Evolutionary conservation across 1,140 invertebrate genomes (phyloP).

Genomic region (Planococcus citri): DNA sequence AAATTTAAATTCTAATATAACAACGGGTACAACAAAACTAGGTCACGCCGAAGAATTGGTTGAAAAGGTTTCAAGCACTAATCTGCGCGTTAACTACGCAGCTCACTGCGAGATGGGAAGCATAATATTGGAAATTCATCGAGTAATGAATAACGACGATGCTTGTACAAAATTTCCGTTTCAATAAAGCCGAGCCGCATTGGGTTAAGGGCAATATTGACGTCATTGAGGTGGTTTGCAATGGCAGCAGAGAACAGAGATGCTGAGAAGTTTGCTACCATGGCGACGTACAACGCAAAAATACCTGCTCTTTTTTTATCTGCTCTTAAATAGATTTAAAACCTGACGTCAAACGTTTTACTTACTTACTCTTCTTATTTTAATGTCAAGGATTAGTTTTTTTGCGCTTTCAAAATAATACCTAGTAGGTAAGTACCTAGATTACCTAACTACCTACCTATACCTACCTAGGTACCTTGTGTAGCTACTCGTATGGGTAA

Average conservation of each 20-base stretch:
- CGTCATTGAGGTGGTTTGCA: slow-evolving; percentile 5
- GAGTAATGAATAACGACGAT: too few species aligned
- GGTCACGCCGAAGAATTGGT: too few species aligned
- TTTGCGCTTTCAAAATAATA: background rate
- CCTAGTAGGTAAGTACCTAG: too few species aligned
- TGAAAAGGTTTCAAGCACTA: too few species aligned
- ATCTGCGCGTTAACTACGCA: too few species aligned
- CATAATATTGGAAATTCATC: too few species aligned
- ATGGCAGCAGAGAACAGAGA: background rate
- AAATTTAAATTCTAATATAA: too few species aligned
- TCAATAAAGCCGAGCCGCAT: background rate
- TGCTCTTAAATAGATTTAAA: background rate
- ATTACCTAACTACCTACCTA: too few species aligned
- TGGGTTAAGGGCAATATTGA: slow-evolving; percentile 6
- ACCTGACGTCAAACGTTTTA: background rate
- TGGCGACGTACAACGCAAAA: background rate
- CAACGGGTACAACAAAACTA: too few species aligned
- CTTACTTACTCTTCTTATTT: background rate
- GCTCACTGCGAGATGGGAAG: too few species aligned
- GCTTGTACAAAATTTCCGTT: background rate
- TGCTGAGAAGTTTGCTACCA: background rate
- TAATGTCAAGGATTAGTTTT: slow-evolving; percentile 8
- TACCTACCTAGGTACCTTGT: too few species aligned
- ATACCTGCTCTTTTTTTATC: background rate
- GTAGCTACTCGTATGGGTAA: too few species aligned